Evolutionary conservation across 2,113 vertebrate species (phyloP).

Genomic region (Procavia capensis): DNA sequence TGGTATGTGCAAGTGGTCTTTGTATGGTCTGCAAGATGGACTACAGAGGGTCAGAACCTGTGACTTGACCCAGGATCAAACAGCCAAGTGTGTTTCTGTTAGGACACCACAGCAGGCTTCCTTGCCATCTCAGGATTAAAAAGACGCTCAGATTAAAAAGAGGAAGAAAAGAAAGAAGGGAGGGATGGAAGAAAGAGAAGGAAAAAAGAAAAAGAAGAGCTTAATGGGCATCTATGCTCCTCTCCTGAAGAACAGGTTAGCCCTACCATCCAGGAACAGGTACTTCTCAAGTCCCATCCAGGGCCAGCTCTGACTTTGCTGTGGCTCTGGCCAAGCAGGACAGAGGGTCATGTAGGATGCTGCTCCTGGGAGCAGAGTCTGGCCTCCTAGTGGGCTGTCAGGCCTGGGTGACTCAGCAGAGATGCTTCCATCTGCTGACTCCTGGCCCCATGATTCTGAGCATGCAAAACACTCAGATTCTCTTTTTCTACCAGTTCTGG

Average conservation of each 20-base stretch:
- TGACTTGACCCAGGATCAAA: background rate
- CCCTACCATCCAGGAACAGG: background rate
- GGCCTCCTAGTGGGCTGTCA: background rate
- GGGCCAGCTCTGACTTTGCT: background rate
- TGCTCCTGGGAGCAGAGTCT: background rate
- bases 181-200: slow-evolving; percentile 54
- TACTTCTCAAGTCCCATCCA: background rate
- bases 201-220: background rate
- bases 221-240: background rate
- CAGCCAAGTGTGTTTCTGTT: background rate
- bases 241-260: background rate
- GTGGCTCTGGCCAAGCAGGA: background rate
- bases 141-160: background rate
- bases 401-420: background rate
- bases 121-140: background rate
- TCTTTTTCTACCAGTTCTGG: background rate
- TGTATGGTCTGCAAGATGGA: background rate
- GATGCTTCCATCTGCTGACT: background rate
- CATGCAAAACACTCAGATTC: background rate
- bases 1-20: background rate
- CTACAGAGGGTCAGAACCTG: background rate
- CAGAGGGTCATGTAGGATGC: fast-evolving
- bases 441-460: background rate
- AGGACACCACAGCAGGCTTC: background rate
- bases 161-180: background rate